Evolutionary conservation across 2,888 invertebrate species (phyloP), one percentile per base, ranked within the genome.

Genomic region (Phalera bucephala): DNA sequence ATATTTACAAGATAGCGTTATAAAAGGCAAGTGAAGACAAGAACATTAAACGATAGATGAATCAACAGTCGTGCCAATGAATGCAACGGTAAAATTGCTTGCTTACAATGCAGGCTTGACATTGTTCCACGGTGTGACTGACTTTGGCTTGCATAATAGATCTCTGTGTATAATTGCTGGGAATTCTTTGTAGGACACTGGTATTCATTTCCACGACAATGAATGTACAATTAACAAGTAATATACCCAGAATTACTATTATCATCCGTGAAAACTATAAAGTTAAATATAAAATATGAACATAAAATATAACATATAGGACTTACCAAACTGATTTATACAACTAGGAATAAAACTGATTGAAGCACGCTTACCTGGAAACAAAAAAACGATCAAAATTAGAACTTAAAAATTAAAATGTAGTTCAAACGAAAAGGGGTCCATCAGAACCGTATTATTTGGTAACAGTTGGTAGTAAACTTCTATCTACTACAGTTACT

Each of bases 11-110:
- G n/a, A n/a, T n/a, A n/a, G n/a, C n/a, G n/a, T n/a, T n/a, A n/a
- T n/a, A n/a, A n/a, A n/a, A n/a, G n/a, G n/a, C n/a, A n/a, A n/a
- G n/a, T n/a, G n/a, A n/a, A n/a, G n/a, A n/a, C n/a, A n/a, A n/a
- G 5, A 17, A 17, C 17, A 54, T 61, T 50, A 55, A 48, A 52
- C 35, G 37, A 64, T 62, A 57, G 56, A 60, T 57, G 57, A 60
- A 61, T 58, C 51, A 48, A 32, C 42, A 46, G 33, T 42, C 50
- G 47, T 40, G 42, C 42, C 47, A 45, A 52, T 39, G 44, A 44
- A 50, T 50, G 42, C 44, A 50, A 48, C 42, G 45, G 41, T 43
- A 49, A n/a, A n/a, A n/a, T n/a, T 43, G 41, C 37, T 11, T 27
- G 15, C 36, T 36, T 33, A 40, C 23, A 32, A 44, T 10, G 27